Evolutionary conservation across 2,888 invertebrate genomes (phyloP).

Genomic region (Ischnura elegans): DNA sequence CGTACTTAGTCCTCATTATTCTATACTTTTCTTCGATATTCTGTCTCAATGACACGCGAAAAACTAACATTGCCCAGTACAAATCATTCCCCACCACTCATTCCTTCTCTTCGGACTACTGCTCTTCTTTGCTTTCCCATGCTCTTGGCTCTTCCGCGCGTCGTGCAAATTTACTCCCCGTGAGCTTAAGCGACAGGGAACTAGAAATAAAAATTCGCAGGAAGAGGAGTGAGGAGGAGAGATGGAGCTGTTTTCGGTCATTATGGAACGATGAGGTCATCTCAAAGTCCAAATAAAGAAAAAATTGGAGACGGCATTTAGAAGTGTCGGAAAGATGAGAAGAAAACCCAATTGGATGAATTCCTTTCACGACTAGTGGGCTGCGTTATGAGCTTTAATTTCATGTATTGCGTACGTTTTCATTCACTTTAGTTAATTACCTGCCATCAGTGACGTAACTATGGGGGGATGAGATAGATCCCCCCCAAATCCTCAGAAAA

Average conservation of each 20-base stretch:
- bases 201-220: neutral
- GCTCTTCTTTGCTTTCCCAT: neutral
- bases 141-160: neutral
- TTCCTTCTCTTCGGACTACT: neutral
- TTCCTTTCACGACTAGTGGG: neutral
- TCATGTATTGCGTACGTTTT: neutral
- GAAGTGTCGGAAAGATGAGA: neutral
- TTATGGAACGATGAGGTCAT: constrained; percentile 47
- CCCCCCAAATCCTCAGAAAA: no score
- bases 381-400: neutral
- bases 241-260: neutral
- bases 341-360: neutral
- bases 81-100: no score
- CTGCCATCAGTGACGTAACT: no score
- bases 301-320: neutral
- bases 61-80: no score
- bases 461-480: no score
- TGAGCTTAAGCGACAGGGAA: neutral
- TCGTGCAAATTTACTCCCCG: constrained; percentile 45
- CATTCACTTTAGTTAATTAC: no score
- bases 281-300: neutral
- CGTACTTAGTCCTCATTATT: no score
- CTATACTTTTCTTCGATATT: no score
- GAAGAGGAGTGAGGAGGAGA: neutral
- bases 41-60: no score